Evolutionary conservation across 2,113 vertebrate genomes (phyloP), one percentile per base, ranked within the genome.

Genomic region (Rhabdomys dilectus): DNA sequence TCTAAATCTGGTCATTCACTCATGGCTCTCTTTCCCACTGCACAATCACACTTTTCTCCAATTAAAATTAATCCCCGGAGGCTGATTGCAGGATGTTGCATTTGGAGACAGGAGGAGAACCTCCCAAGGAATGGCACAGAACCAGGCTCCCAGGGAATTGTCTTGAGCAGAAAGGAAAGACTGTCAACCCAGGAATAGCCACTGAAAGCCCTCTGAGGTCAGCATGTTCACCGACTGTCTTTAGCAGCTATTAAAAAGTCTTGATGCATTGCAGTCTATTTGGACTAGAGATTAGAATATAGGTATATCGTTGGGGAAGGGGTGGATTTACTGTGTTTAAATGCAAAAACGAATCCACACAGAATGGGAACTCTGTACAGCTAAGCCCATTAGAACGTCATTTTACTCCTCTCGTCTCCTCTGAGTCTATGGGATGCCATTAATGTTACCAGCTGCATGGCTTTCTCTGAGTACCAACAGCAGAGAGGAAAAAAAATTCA

Each of bases 361-460:
- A 97, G 51, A 92, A 98, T 97, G 98, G 88, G 95, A 97, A 95
- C 98, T 99, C 98, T 98, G 97, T 98, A 97, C 95, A 96, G 88
- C 94, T 98, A 98, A 98, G 80, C 96, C 96, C 95, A 97, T 98
- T 98, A 98, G 95, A 98, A 97, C 95, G 98, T 98, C 97, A 97
- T 95, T 97, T 97, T 95, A 98, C 97, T 98, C 98, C 98, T 98
- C 98, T 99, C 97, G 98, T 99, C 98, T 99, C 97, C 97, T 94
- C 88, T 95, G 98, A 98, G 98, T 98, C 97, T 98, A 97, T 97
- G 98, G 97, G 80, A 94, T 98, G 97, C 96, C 98, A 97, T 98
- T 99, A 98, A 98, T 97, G 96, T 97, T 98, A 98, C 98, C 98
- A 98, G 98, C 97, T 98, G 98, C 96, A 96, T 98, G 98, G 94